These are phyloP conservation scores for Hephaestus fuliginosus DNA, from an alignment of 2,797 vertebrate genomes.

Conservation along the genomic window DNA sequence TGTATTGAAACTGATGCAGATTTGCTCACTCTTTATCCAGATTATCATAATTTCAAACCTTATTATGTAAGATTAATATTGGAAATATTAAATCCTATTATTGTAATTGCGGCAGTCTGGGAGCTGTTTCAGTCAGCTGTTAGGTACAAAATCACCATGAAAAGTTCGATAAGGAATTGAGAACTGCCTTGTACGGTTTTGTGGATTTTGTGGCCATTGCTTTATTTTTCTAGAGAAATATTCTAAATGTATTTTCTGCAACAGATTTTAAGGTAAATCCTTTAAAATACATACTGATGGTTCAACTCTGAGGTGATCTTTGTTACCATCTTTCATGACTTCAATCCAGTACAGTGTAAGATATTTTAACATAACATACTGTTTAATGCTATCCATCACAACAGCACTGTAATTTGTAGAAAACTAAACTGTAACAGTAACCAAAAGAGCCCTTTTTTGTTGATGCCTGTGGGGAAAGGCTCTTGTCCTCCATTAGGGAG, in stretches of 20 bases:
- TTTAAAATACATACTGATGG: background rate
- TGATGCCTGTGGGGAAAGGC: background rate
- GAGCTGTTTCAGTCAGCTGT: conserved; percentile 10
- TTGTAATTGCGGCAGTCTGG: conserved; percentile 34
- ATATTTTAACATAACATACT: background rate
- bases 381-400: too few species aligned
- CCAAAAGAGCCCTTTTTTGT: background rate
- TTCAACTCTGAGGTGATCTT: background rate
- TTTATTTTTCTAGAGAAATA: background rate
- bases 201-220: background rate
- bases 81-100: conserved; percentile 47
- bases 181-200: background rate
- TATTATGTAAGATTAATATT: conserved; percentile 43
- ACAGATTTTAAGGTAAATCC: too few species aligned
- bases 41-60: conserved; percentile 51
- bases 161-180: background rate
- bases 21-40: conserved; percentile 47
- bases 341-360: background rate
- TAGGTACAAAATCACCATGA: background rate
- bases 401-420: background rate
- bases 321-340: background rate
- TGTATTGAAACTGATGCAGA: conserved; percentile 41
- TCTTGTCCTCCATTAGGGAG: background rate
- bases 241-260: background rate
- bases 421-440: too few species aligned